Evolutionary conservation across 2,888 invertebrate genomes (phyloP), one percentile per base, ranked within the genome.

Genomic region (Artemia sinica): DNA sequence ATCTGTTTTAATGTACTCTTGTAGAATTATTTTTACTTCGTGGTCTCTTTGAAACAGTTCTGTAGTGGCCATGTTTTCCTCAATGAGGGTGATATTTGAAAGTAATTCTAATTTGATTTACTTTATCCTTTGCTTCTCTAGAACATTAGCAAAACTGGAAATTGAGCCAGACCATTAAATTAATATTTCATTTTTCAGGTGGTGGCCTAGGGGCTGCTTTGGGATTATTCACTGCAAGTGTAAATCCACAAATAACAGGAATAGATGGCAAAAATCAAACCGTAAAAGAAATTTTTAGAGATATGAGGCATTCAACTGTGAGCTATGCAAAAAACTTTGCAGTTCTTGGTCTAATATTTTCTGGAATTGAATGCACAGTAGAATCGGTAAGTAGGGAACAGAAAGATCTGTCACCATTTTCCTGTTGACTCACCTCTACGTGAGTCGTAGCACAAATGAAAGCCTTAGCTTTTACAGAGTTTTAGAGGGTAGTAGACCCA

Each of bases 301-400:
- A 97, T 79, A 94, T 97, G 93, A 90, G 89, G 77, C 81, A 83
- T 0, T 87, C 95, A 0, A 93, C 94, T 72, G 79, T 91, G 70
- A 86, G 92, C 69, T 95, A 97, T 78, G 97, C 91, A 0, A 98
- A 97, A 79, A 98, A 97, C 79, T 98, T 98, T 82, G 97, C 96
- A 0, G 82, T 96, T 65, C 85, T 98, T 73, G 98, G 98, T 70
- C 86, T 88, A 9, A 84, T 97, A 72, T 98, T 97, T 80, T 88
- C 97, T 8, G 90, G 85, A 0, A 86, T 94, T 11, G 98, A 99
- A 80, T 98, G 98, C 77, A 82, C 86, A 41, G 87, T 98, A 75
- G 98, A 98, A 82, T 85, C 88, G 63, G 92, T 92, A 78, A 79
- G 82, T 77, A 18, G 18, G 18, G 18, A 18, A 18, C 18, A 18